Percentiles rank a stretch among this genome's conserved stretches.
These are phyloP conservation scores for Zaprionus kolodkinae DNA, from an alignment of 1,140 invertebrate genomes.

Conservation along the genomic window DNA sequence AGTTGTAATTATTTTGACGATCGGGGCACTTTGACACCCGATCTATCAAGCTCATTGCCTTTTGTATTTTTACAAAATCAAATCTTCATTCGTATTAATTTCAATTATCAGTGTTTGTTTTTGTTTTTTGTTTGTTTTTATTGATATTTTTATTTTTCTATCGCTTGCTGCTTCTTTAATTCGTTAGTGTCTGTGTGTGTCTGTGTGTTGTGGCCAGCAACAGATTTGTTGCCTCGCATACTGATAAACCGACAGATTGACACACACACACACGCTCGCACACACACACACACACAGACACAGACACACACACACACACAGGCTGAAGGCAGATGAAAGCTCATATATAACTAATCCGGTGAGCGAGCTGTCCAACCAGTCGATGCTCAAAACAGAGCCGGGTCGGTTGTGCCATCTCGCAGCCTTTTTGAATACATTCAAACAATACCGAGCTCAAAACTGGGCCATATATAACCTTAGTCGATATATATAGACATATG, in stretches of 20 bases:
- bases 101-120: conserved; percentile 41
- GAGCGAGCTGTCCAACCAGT: conserved; percentile 59
- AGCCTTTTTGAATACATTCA: conserved; percentile 13
- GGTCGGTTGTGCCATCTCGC: conserved; percentile 60
- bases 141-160: conserved; percentile 11
- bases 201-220: conserved; percentile 12
- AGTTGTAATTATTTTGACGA: conserved; percentile 24
- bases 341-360: conserved; percentile 68
- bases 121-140: conserved; percentile 26
- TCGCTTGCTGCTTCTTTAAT: conserved; percentile 1
- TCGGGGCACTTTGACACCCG: conserved; percentile 26
- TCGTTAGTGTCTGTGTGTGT: conserved; percentile 17
- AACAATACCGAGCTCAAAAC: neutral
- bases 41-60: conserved; percentile 30
- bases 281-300: neutral
- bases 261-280: neutral
- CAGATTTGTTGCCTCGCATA: conserved; percentile 36
- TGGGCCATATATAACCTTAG: conserved; percentile 22
- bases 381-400: conserved; percentile 61
- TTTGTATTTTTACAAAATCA: conserved; percentile 8
- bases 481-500: conserved; percentile 18
- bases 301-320: neutral
- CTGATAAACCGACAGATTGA: neutral
- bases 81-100: conserved; percentile 38
- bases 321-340: neutral